A percentile compares a stretch with the other conserved stretches of the same genome.
Evolutionary conservation across 2,888 invertebrate species (phyloP).

Genomic region (Tiphia femorata): DNA sequence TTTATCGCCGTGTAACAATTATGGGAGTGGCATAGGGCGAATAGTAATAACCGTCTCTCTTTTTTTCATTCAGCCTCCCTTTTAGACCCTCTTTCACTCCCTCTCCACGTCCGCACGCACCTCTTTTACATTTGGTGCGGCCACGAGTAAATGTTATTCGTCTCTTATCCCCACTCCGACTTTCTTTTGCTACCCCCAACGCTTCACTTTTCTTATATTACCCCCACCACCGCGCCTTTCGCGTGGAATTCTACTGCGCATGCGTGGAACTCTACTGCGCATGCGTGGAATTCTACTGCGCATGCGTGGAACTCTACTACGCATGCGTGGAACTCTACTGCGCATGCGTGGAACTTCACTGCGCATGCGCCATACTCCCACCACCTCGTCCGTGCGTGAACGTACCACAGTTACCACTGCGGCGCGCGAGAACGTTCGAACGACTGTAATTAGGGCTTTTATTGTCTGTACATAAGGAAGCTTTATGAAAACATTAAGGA

Average conservation of each 20-base stretch:
- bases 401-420: too few relatives aligned
- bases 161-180: slow-evolving; percentile 18
- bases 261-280: too few relatives aligned
- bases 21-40: slow-evolving; percentile 42
- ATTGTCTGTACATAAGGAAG: slow-evolving; percentile 58
- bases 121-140: background rate
- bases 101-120: background rate
- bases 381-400: too few relatives aligned
- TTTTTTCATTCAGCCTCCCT: background rate
- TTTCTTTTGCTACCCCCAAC: slow-evolving; percentile 9
- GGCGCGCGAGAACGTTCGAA: slow-evolving; percentile 31
- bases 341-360: too few relatives aligned
- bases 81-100: background rate
- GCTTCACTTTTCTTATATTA: background rate
- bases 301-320: too few relatives aligned
- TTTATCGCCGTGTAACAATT: slow-evolving; percentile 53
- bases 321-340: too few relatives aligned
- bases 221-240: too few relatives aligned
- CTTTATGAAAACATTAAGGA: slow-evolving; percentile 63
- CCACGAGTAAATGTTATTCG: background rate
- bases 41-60: slow-evolving; percentile 50
- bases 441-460: slow-evolving; percentile 60
- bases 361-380: too few relatives aligned
- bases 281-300: too few relatives aligned
- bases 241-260: too few relatives aligned